Evolutionary conservation across 1,140 invertebrate species (phyloP), one percentile per base, ranked within the genome.

Genomic region (Brachionus rotundiformis): DNA sequence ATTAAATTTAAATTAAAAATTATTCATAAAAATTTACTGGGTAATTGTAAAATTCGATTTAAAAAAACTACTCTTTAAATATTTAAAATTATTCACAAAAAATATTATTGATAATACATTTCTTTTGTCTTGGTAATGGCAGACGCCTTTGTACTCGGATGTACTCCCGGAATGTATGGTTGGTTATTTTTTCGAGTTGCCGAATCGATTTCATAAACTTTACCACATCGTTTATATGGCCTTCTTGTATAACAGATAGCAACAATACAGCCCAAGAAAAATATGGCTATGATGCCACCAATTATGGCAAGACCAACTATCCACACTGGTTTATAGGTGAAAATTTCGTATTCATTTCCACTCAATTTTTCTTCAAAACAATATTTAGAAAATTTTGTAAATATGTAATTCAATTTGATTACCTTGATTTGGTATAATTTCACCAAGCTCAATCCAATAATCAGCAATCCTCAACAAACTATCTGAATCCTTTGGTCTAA

Each of bases 21-120:
- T 54, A 19, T 54, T 2, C 7, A 54, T 54, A 54, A 54, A 54
- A 54, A 19, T 54, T 7, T 16, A 23, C 47, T 25, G 47, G 47
- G 16, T 54, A 2, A 54, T 23, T 19, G n/a, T 54, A 16, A n/a
- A 19, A 54, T 54, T 54, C 47, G 47, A 54, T 23, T 54, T 54
- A 25, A 25, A 49, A 54, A 54, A 54, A 23, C 11, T 13, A 13
- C n/a, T n/a, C n/a, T n/a, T 41, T 41, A 0, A 41, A 41, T 10
- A 41, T 41, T 41, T 41, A 13, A 41, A 41, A 41, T 41, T 13
- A 11, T 13, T 41, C 39, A n/a, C 23, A 54, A 54, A 54, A 54
- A 54, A 19, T 54, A 25, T 54, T 33, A 79, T 79, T 79, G 76
- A 79, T 79, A 79, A 39, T 79, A 79, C 76, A 79, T 59, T 79